Conservation (phyloP, 2,113 vertebrate species). For the Xerus inauris region DNA sequence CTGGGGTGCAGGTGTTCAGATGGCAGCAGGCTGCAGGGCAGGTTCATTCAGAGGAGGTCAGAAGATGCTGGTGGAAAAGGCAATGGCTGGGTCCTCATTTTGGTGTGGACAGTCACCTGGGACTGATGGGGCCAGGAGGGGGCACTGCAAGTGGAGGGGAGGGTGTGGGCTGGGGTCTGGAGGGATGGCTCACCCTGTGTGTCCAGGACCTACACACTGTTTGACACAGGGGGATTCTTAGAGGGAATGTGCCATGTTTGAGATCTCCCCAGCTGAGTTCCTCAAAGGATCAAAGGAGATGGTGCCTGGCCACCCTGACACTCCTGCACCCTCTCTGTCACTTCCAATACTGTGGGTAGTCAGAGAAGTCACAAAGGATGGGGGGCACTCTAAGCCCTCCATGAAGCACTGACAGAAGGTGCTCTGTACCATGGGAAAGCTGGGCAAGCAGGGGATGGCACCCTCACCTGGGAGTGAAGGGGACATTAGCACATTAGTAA, state of each 20-base stretch:
- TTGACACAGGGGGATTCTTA: background rate
- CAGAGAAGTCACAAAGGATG: rapidly evolving
- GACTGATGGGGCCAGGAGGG: background rate
- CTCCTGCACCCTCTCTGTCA: background rate
- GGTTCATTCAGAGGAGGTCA: background rate
- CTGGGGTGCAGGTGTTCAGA: rapidly evolving
- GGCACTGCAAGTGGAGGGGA: background rate
- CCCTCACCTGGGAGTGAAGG: background rate
- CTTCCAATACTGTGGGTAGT: background rate
- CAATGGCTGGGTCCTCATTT: rapidly evolving
- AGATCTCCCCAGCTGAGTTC: background rate
- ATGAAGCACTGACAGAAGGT: background rate
- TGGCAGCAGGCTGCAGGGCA: too few species aligned
- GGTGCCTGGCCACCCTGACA: rapidly evolving
- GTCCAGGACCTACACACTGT: background rate
- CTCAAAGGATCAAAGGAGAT: background rate
- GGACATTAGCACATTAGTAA: background rate
- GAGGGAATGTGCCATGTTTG: background rate
- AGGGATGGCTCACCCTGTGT: rapidly evolving
- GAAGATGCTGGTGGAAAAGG: background rate
- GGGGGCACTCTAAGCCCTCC: background rate
- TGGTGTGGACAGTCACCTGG: background rate
- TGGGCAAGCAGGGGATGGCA: too few species aligned
- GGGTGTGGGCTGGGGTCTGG: rapidly evolving
- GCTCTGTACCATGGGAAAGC: background rate